Conservation (phyloP, 30 jellyfish, hydroid and myxozoan genomes). For the Chironex yamaguchii region DNA sequence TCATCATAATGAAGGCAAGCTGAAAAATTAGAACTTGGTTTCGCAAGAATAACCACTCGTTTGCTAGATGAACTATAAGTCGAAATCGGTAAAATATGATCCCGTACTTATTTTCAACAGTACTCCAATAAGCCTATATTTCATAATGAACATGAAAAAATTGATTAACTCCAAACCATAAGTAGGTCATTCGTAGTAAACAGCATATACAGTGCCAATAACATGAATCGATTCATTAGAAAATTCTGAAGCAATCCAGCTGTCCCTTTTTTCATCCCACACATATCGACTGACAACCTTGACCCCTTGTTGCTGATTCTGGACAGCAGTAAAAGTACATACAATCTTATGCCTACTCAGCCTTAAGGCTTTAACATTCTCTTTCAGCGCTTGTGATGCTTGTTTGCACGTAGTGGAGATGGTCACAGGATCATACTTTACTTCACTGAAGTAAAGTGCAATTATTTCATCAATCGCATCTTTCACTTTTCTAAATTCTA, state of each 20-base stretch:
- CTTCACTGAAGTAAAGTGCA: constrained; percentile 65
- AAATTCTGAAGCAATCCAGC: constrained; percentile 70
- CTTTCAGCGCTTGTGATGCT: constrained; percentile 72
- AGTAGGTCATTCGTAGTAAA: constrained; percentile 89
- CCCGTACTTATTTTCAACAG: too few species aligned
- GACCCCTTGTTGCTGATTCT: constrained; percentile 78
- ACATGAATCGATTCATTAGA: constrained; percentile 53
- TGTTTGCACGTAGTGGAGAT: constrained; percentile 69
- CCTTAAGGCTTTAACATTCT: constrained; percentile 69
- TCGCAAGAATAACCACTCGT: too few species aligned
- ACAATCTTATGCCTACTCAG: constrained; percentile 80
- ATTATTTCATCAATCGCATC: constrained; percentile 50
- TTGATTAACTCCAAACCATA: too few species aligned
- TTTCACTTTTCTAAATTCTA: constrained; percentile 61
- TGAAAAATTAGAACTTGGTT: too few species aligned
- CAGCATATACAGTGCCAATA: constrained; percentile 81
- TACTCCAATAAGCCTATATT: too few species aligned
- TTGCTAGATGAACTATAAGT: too few species aligned
- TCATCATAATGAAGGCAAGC: too few species aligned
- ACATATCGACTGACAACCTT: constrained; percentile 86
- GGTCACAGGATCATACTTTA: constrained; percentile 64
- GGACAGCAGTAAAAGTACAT: constrained; percentile 81
- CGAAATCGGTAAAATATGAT: too few species aligned
- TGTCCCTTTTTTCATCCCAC: constrained; percentile 97
- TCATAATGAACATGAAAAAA: too few species aligned